Conservation (phyloP, 2,888 invertebrate genomes). For the Notodonta dromedarius region DNA sequence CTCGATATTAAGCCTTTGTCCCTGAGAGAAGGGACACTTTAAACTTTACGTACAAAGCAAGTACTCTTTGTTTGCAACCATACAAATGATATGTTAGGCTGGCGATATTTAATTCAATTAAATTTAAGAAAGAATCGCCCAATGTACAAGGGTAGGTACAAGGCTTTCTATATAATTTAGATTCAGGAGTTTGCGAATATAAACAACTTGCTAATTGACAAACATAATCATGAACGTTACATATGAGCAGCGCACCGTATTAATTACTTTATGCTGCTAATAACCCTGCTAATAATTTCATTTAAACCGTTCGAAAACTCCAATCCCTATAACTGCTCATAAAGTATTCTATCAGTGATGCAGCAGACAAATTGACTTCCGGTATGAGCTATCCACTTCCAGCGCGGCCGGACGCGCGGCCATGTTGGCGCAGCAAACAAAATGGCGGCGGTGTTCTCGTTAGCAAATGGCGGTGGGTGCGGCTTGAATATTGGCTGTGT, state of each 20-base stretch:
- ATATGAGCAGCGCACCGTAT: background rate
- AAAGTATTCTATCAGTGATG: constrained; percentile 42
- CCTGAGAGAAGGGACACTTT: background rate
- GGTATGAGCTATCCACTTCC: constrained; percentile 52
- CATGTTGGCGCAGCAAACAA: constrained; percentile 47
- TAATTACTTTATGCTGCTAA: too few relatives aligned
- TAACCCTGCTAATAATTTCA: constrained; percentile 2
- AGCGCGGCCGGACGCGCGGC: constrained; percentile 45
- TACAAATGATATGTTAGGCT: too few relatives aligned
- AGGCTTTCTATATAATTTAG: too few relatives aligned
- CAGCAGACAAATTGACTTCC: constrained; percentile 53
- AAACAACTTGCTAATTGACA: too few relatives aligned
- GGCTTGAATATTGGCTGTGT: constrained; percentile 14
- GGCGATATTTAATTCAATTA: too few relatives aligned
- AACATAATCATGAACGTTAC: too few relatives aligned
- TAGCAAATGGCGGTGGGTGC: constrained; percentile 30
- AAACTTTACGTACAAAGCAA: background rate
- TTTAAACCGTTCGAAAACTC: constrained; percentile 16
- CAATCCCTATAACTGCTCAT: constrained; percentile 30
- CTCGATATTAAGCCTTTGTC: background rate
- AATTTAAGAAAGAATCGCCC: too few relatives aligned
- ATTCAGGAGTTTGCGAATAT: too few relatives aligned
- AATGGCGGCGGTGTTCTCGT: constrained; percentile 27
- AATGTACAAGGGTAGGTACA: too few relatives aligned
- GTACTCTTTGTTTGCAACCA: too few relatives aligned